Evolutionary conservation across 2,113 vertebrate genomes (phyloP), one percentile per base, ranked within the genome.

Genomic region (Shinisaurus crocodilurus): DNA sequence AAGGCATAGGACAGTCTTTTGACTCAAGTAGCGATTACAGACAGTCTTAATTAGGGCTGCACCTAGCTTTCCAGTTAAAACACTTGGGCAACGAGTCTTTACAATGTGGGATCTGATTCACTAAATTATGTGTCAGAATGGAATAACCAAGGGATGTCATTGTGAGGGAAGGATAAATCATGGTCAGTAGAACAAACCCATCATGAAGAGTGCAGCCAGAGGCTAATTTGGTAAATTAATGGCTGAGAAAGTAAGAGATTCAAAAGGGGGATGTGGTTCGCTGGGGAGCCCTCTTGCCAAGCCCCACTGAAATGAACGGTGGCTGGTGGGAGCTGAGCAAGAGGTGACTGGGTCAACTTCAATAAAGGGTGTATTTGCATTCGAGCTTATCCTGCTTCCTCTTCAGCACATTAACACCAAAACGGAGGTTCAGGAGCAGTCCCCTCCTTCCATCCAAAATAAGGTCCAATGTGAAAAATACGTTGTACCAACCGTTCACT

Each of bases 31-130:
- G 57, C 9, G 29, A 87, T 87, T 87, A 79, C 29, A 87, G 40
- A 18, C 75, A 34, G 16, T 34, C 40, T 79, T 87, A 87, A 87
- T 87, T 77, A 87, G 43, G 40, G 57, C 40, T 87, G 57, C 57
- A 87, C 86, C 86, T 79, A 63, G 57, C 54, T 87, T 63, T 77
- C 74, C 86, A 77, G 57, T 77, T 45, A 45, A 87, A 87, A 77
- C 27, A 40, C 75, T 87, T 77, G 74, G 74, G 74, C 60, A 77
- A 87, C 75, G 79, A 23, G 57, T 87, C 57, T 65, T 65, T 79
- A 65, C 60, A 65, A 34, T 43, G 76, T 48, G 76, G 74, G 74
- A 77, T 87, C 57, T 87, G 86, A 87, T 77, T 65, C 74, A 87
- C 40, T 29, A 18, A 87, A 23, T 65, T 29, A 63, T 16, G 40